phyloP scores from a whole-genome alignment of 2,888 invertebrate genomes.

The Diarsia mendica region DNA sequence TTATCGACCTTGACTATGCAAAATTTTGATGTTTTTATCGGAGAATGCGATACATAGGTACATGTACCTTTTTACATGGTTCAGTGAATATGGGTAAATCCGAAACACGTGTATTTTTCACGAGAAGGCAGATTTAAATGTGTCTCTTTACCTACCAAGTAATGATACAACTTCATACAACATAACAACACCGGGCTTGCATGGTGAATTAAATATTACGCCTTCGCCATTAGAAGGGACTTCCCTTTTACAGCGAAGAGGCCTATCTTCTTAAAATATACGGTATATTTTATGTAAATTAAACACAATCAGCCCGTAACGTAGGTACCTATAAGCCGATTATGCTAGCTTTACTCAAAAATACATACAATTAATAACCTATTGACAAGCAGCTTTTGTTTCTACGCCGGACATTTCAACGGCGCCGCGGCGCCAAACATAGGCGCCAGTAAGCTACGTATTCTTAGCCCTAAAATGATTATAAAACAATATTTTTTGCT shows the following conservation, averaged over 20 bases:
- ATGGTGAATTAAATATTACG: too few relatives aligned
- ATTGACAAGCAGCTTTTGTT: background rate
- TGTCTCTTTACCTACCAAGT: background rate
- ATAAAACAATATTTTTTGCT: slow-evolving; percentile 28
- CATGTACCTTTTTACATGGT: too few relatives aligned
- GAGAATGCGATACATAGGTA: background rate
- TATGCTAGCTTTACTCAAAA: background rate
- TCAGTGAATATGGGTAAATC: too few relatives aligned
- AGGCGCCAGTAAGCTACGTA: slow-evolving; percentile 3
- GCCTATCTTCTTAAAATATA: background rate
- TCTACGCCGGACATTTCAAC: slow-evolving; percentile 11
- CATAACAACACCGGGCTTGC: background rate
- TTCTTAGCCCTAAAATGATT: slow-evolving; percentile 15
- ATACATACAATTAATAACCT: background rate
- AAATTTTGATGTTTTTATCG: slow-evolving; percentile 4
- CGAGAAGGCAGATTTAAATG: too few relatives aligned
- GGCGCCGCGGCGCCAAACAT: background rate
- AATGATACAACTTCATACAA: too few relatives aligned
- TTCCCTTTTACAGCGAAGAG: background rate
- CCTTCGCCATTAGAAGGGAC: too few relatives aligned
- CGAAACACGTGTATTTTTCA: too few relatives aligned
- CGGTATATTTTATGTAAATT: background rate
- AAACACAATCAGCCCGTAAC: background rate
- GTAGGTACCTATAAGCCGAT: background rate
- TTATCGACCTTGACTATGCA: slow-evolving; percentile 31